A percentile compares a stretch with the other conserved stretches of the same genome.
These are phyloP conservation scores for Andricus quercusramuli DNA, from an alignment of 2,888 invertebrate species.

Conservation along the genomic window DNA sequence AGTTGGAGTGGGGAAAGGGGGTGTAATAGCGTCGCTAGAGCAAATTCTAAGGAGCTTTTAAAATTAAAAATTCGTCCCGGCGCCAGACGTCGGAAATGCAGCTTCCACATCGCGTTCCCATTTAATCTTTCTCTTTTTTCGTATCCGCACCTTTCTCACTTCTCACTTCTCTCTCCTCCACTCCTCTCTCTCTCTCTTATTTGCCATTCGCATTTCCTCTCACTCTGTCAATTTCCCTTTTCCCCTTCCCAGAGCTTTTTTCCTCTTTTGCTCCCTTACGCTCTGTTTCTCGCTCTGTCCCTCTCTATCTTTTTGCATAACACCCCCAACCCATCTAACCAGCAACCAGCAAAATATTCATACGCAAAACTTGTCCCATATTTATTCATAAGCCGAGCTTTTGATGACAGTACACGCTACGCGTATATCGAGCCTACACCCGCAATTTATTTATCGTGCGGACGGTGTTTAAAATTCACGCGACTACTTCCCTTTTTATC, in stretches of 20 bases:
- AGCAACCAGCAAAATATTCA: conserved; percentile 64
- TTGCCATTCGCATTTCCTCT: conserved; percentile 37
- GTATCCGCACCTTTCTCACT: conserved; percentile 33
- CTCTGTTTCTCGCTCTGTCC: conserved; percentile 17
- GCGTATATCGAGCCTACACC: conserved; percentile 61
- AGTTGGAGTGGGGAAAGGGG: background rate
- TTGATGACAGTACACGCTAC: conserved; percentile 65
- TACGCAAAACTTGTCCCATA: conserved; percentile 68
- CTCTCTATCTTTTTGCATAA: conserved; percentile 40
- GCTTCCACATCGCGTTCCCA: conserved; percentile 54
- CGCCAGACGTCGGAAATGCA: conserved; percentile 57
- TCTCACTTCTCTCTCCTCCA: conserved; percentile 15
- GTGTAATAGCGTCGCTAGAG: conserved; percentile 9
- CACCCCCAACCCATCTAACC: conserved; percentile 45
- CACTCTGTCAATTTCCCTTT: conserved; percentile 14
- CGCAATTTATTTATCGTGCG: conserved; percentile 61
- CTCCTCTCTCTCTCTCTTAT: background rate
- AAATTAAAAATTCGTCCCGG: conserved; percentile 58
- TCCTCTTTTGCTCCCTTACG: background rate
- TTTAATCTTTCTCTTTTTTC: conserved; percentile 44
- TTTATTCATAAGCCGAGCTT: conserved; percentile 69
- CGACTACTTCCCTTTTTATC: conserved; percentile 65
- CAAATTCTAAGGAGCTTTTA: conserved; percentile 58
- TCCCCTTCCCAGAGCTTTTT: conserved; percentile 12
- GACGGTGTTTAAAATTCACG: conserved; percentile 63